Evolutionary conservation across 2,888 invertebrate genomes (phyloP).

Genomic region (Troglohyphantes excavatus): DNA sequence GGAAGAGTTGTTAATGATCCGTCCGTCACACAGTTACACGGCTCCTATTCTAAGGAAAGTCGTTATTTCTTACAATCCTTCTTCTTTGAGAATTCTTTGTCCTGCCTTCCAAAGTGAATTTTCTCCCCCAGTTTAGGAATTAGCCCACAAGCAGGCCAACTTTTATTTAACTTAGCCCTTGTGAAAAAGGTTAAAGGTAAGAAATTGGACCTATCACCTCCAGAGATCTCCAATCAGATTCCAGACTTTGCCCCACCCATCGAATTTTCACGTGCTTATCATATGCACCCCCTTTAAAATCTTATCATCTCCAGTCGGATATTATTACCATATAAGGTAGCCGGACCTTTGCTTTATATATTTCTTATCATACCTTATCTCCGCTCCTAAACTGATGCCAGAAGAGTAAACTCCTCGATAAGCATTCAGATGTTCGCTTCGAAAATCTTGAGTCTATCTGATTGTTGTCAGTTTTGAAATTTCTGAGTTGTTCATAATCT

Average conservation of each 20-base stretch:
- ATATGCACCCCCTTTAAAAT: conserved; percentile 19
- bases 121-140: too few species aligned
- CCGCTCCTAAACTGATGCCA: conserved; percentile 60
- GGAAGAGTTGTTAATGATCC: too few species aligned
- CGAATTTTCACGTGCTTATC: conserved; percentile 56
- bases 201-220: background rate
- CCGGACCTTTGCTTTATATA: conserved; percentile 69
- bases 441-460: conserved; percentile 60
- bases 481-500: conserved; percentile 57
- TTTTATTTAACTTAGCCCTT: too few species aligned
- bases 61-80: too few species aligned
- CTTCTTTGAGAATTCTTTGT: too few species aligned
- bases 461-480: conserved; percentile 64
- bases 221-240: conserved; percentile 46
- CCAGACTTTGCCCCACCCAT: conserved; percentile 53
- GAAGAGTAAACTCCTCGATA: conserved; percentile 57
- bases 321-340: conserved; percentile 73
- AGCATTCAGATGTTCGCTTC: conserved; percentile 63
- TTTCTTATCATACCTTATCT: conserved; percentile 70
- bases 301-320: conserved; percentile 45
- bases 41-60: too few species aligned
- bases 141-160: too few species aligned
- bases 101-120: too few species aligned
- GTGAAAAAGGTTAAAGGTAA: too few species aligned
- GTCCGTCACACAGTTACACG: too few species aligned